Conservation (phyloP, 2,888 invertebrate genomes). For the Conus canariensis region DNA sequence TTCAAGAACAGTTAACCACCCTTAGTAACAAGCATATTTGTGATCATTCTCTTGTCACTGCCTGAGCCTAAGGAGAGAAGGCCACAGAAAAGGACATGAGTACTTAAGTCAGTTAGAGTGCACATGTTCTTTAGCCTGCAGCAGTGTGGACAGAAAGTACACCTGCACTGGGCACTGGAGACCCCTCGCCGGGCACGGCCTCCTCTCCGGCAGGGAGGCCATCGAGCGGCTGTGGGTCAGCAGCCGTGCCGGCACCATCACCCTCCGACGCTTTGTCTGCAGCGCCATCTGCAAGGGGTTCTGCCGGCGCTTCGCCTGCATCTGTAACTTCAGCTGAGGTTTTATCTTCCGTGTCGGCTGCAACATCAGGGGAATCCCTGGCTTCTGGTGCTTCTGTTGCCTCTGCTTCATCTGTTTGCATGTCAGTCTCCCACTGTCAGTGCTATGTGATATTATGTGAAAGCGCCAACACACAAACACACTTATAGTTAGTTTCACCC, state of each 20-base stretch:
- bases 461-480: not conserved
- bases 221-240: not conserved
- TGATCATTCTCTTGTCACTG: too few species aligned
- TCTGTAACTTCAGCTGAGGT: conserved; percentile 6
- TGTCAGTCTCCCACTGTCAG: not conserved
- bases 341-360: not conserved
- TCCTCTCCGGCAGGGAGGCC: not conserved
- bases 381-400: not conserved
- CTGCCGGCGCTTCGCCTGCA: conserved; percentile 15
- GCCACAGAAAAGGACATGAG: not conserved
- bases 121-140: not conserved
- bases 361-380: not conserved
- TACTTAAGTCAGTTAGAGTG: not conserved
- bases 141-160: not conserved
- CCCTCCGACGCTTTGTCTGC: not conserved
- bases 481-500: not conserved
- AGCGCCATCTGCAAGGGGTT: not conserved
- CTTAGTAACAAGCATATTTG: too few species aligned
- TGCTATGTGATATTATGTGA: not conserved
- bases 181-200: not conserved
- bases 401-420: not conserved
- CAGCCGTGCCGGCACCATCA: not conserved
- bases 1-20: too few species aligned
- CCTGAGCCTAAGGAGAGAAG: not conserved
- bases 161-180: conserved; percentile 16